These are phyloP conservation scores for Melanostoma scalare DNA, from an alignment of 2,888 invertebrate genomes.

Conservation along the genomic window DNA sequence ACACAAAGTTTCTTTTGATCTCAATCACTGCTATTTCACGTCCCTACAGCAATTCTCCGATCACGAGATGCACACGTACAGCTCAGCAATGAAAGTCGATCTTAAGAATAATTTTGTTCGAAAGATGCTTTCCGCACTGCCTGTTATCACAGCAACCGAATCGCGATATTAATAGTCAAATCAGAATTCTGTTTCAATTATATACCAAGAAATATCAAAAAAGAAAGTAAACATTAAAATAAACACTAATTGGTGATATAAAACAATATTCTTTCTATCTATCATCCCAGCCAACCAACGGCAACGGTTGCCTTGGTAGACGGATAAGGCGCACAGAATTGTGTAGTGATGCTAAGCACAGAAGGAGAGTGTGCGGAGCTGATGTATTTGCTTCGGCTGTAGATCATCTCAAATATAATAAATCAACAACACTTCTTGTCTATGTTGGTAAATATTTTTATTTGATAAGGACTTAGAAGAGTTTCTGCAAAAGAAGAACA, in stretches of 20 bases:
- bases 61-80: constrained; percentile 44
- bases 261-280: too few relatives aligned
- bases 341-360: background rate
- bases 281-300: too few relatives aligned
- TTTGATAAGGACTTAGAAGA: constrained; percentile 50
- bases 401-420: constrained; percentile 49
- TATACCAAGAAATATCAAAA: constrained; percentile 19
- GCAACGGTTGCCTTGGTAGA: constrained; percentile 2
- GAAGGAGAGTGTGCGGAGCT: background rate
- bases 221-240: too few relatives aligned
- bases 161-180: constrained; percentile 48
- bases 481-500: constrained; percentile 43
- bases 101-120: constrained; percentile 31
- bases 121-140: constrained; percentile 3
- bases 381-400: constrained; percentile 36
- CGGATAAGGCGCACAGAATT: background rate
- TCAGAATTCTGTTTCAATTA: constrained; percentile 41
- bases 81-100: constrained; percentile 19
- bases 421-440: constrained; percentile 26
- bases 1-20: too few relatives aligned
- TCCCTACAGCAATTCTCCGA: too few relatives aligned
- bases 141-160: constrained; percentile 48
- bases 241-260: too few relatives aligned
- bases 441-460: constrained; percentile 58
- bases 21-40: too few relatives aligned